Evolutionary conservation across 2,888 invertebrate species (phyloP).

Genomic region (Eilema caniola): DNA sequence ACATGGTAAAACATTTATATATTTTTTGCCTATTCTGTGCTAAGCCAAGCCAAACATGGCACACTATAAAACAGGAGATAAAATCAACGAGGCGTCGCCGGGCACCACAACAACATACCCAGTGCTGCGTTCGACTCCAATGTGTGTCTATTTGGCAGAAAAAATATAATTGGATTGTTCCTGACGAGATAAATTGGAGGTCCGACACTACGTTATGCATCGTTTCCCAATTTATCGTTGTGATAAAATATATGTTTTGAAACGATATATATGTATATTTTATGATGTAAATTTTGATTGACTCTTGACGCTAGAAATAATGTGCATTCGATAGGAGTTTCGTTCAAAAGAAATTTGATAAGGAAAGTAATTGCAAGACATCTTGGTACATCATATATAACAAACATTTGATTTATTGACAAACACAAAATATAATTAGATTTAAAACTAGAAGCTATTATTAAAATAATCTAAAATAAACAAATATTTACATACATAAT

Average conservation of each 20-base stretch:
- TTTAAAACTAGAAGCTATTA: too few relatives aligned
- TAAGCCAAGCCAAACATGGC: slow-evolving; percentile 35
- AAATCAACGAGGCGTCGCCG: slow-evolving; percentile 50
- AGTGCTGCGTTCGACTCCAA: slow-evolving; percentile 57
- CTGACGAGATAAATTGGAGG: slow-evolving; percentile 77
- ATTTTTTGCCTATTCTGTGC: slow-evolving; percentile 29
- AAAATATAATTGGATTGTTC: slow-evolving; percentile 82
- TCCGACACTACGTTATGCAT: slow-evolving; percentile 61
- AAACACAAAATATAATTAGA: too few relatives aligned
- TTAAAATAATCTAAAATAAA: too few relatives aligned
- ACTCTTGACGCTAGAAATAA: neutral
- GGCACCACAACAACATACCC: slow-evolving; percentile 62
- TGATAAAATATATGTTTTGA: slow-evolving; percentile 57
- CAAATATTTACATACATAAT: too few relatives aligned
- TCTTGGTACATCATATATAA: too few relatives aligned
- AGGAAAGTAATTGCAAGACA: too few relatives aligned
- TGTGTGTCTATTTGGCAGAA: slow-evolving; percentile 74
- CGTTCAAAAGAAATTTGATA: neutral
- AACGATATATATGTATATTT: slow-evolving; percentile 23
- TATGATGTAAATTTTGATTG: neutral
- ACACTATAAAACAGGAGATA: slow-evolving; percentile 52
- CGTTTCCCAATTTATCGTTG: slow-evolving; percentile 63
- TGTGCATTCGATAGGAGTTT: neutral
- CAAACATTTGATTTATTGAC: too few relatives aligned
- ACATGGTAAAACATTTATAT: neutral